Conservation (phyloP, 2,888 invertebrate species). For the Orchesella flavescens region DNA sequence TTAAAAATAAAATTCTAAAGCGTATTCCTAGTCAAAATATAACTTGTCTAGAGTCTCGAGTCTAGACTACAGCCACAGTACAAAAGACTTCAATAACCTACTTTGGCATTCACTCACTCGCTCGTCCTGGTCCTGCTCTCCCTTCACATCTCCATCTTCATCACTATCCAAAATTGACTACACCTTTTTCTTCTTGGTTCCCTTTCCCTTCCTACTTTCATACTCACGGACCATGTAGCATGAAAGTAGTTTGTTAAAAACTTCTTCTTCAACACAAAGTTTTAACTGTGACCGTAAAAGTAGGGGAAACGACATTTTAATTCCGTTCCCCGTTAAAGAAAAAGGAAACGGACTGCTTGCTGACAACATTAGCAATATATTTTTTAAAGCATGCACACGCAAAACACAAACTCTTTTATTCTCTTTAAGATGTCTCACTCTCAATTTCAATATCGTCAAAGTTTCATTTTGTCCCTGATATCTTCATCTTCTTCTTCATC, state of each 20-base stretch:
- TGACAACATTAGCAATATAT: neutral
- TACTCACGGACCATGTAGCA: neutral
- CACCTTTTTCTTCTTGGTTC: neutral
- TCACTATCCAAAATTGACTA: too few species aligned
- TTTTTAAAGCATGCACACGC: neutral
- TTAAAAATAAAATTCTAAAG: too few species aligned
- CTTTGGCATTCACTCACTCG: too few species aligned
- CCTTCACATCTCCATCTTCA: too few species aligned
- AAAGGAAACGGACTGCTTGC: neutral
- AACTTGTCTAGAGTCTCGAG: neutral
- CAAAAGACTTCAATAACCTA: too few species aligned
- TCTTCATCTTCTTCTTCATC: neutral
- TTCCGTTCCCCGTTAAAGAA: constrained; percentile 6
- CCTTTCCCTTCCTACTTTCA: too few species aligned
- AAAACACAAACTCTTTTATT: neutral
- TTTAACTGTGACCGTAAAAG: constrained; percentile 12
- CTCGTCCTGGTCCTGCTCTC: too few species aligned
- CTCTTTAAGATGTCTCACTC: neutral
- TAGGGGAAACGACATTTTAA: constrained; percentile 14
- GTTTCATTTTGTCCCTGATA: too few species aligned
- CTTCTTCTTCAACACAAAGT: neutral
- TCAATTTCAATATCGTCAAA: neutral
- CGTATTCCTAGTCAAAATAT: neutral
- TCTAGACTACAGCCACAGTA: too few species aligned
- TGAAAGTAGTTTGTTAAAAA: too few species aligned